Base-by-base conservation (phyloP, 1,140 invertebrate genomes). In the Leptopilina boulardi region DNA sequence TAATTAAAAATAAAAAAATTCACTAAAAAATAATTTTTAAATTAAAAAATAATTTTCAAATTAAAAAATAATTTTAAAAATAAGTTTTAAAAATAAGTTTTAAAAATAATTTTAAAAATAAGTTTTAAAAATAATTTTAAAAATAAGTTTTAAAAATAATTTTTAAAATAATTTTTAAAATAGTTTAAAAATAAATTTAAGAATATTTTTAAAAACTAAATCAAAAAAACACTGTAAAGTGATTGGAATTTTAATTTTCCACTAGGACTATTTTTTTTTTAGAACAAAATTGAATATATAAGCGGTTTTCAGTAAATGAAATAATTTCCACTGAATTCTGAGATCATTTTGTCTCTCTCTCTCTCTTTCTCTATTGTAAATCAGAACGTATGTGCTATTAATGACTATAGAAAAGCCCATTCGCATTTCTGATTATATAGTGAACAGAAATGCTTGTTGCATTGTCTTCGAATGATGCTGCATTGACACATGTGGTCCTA, bases 391-490 rank as follows among this genome's bases (percentile, higher is more conserved):
- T 38, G 26, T 30, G 26, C 15, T 23, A 66, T 66, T 66, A 66
- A 23, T 66, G 59, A n/a, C 21, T 15, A 30, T 66, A 34, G 59
- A 66, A 66, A 66, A 66, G 21, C 13, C n/a, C 59, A 66, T 66
- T 66, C 59, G 59, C 59, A 66, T 66, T 30, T 66, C 9, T 66
- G 59, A 66, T 66, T 66, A 66, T n/a, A 66, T 66, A 23, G 23
- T 66, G 59, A 66, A 30, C 59, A 51, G 47, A 51, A 51, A 18
- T 2, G 59, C 59, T 26, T 66, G 23, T 13, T n/a, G 59, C 59
- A 66, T 66, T 66, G 26, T 66, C 26, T 26, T 66, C 23, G 13
- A 26, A 9, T 26, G 56, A 23, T 13, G 9, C 51, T 66, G 26
- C 26, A 26, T 23, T 66, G 56, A 66, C 26, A 26, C 56, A 66